phyloP scores from a whole-genome alignment of 2,113 vertebrate species.

The Columba janthina region DNA sequence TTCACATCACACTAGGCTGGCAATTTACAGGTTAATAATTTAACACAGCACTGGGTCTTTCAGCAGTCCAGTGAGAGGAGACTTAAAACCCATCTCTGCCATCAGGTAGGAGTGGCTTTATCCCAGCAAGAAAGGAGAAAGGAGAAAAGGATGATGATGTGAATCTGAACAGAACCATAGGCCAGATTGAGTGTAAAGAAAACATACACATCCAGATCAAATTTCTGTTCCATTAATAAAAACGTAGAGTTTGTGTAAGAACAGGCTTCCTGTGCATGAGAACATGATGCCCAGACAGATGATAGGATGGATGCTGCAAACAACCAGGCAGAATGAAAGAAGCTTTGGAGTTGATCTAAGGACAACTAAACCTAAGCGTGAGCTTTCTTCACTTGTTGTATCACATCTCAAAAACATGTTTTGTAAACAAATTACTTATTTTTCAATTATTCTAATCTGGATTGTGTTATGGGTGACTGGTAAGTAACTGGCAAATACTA shows the following conservation, averaged over 20 bases:
- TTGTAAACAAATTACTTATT: background rate
- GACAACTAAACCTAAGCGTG: background rate
- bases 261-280: background rate
- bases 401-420: background rate
- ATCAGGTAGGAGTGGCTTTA: background rate
- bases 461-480: background rate
- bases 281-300: background rate
- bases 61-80: background rate
- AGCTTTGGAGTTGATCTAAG: background rate
- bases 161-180: background rate
- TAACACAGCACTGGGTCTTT: background rate
- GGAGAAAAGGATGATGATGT: background rate
- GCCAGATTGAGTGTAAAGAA: background rate
- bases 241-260: background rate
- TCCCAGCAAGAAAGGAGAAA: background rate
- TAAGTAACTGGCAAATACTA: background rate
- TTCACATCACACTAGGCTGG: background rate
- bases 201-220: fast-evolving
- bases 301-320: background rate
- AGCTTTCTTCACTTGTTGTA: background rate
- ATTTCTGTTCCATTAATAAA: background rate
- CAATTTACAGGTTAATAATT: background rate
- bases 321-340: background rate
- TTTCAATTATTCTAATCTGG: background rate
- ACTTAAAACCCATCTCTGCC: background rate